These are phyloP conservation scores for Mactromeris polynyma DNA, from an alignment of 2,888 invertebrate genomes.

Conservation along the genomic window DNA sequence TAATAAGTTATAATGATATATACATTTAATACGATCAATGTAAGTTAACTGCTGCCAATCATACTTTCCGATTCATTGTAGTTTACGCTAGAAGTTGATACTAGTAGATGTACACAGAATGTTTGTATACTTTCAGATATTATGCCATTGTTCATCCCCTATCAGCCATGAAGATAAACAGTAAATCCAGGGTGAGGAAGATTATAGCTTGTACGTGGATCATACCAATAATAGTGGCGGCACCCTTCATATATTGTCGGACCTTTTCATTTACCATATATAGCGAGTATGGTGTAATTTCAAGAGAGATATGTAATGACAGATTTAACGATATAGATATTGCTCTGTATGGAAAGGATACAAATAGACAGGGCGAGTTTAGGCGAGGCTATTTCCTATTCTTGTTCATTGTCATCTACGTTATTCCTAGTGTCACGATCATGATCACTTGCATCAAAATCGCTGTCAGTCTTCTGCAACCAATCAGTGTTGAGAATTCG, in stretches of 20 bases:
- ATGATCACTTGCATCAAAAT: slow-evolving; percentile 81
- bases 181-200: slow-evolving; percentile 85
- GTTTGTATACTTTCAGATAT: slow-evolving; percentile 84
- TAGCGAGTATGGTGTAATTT: slow-evolving; percentile 86
- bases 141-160: slow-evolving; percentile 88
- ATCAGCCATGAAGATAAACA: slow-evolving; percentile 86
- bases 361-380: slow-evolving; percentile 72
- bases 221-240: slow-evolving; percentile 80
- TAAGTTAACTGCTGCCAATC: too few species aligned
- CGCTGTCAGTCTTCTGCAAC: slow-evolving; percentile 79
- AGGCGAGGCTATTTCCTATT: slow-evolving; percentile 86
- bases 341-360: slow-evolving; percentile 71
- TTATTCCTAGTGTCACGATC: slow-evolving; percentile 87
- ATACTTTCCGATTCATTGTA: too few species aligned
- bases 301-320: slow-evolving; percentile 87
- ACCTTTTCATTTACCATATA: slow-evolving; percentile 80
- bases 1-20: too few species aligned
- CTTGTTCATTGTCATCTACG: slow-evolving; percentile 87
- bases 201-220: slow-evolving; percentile 87
- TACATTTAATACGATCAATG: too few species aligned
- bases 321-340: slow-evolving; percentile 85
- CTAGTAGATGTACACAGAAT: not conserved
- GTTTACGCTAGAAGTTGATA: too few species aligned
- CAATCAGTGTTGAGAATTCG: slow-evolving; percentile 76
- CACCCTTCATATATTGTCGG: slow-evolving; percentile 79